Conservation (phyloP, 2,888 invertebrate genomes). For the Mimumesa dahlbomi region DNA sequence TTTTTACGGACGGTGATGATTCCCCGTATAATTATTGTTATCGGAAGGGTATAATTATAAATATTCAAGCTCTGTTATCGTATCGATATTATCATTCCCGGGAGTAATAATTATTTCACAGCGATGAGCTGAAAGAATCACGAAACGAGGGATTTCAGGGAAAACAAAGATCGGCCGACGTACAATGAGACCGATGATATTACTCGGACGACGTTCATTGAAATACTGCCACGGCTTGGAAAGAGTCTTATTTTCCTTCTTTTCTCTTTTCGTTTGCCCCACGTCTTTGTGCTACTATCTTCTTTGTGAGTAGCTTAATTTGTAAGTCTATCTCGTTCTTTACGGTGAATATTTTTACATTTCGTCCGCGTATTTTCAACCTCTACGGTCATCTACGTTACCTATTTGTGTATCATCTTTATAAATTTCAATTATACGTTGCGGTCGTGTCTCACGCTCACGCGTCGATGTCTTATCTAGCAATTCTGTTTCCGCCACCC, state of each 20-base stretch:
- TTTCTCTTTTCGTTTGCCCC: slow-evolving; percentile 19
- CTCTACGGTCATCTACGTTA: neutral
- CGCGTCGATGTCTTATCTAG: too few species aligned
- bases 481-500: too few species aligned
- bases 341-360: slow-evolving; percentile 20
- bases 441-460: too few species aligned
- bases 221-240: slow-evolving; percentile 33
- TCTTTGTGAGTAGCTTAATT: slow-evolving; percentile 41
- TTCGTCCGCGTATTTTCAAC: slow-evolving; percentile 24
- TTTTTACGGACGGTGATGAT: too few species aligned
- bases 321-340: slow-evolving; percentile 37
- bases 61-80: slow-evolving; percentile 32
- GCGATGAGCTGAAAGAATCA: slow-evolving; percentile 13
- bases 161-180: slow-evolving; percentile 26
- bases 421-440: too few species aligned
- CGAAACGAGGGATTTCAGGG: slow-evolving; percentile 4
- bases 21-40: too few species aligned
- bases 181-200: slow-evolving; percentile 46
- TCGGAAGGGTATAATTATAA: slow-evolving; percentile 16
- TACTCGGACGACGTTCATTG: slow-evolving; percentile 50
- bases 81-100: slow-evolving; percentile 3
- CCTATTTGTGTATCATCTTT: neutral
- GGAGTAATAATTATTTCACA: slow-evolving; percentile 36
- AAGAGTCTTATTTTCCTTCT: slow-evolving; percentile 39
- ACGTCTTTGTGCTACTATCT: slow-evolving; percentile 31